phyloP scores from a whole-genome alignment of 2,113 vertebrate species.

The Trichomycterus rosablanca region DNA sequence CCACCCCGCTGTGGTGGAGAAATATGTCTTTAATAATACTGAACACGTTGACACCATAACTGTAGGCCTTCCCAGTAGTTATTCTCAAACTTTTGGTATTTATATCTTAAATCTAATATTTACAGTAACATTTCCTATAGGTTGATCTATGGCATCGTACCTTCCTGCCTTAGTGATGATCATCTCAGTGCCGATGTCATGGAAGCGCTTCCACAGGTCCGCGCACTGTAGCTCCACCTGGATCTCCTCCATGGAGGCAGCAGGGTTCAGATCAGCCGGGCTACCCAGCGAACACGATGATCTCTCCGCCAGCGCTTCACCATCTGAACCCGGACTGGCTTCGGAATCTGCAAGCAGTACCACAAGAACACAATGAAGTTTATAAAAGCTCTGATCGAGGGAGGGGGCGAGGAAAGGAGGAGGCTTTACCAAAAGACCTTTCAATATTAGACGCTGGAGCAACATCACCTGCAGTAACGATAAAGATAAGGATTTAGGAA shows the following conservation, averaged over 20 bases:
- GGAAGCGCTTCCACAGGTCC: conserved; percentile 98
- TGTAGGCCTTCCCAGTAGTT: not conserved
- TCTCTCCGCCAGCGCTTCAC: conserved; percentile 84
- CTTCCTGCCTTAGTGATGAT: conserved; percentile 99
- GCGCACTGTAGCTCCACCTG: conserved; percentile 97
- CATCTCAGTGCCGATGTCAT: conserved; percentile 98
- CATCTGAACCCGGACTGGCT: conserved; percentile 90
- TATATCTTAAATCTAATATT: not conserved
- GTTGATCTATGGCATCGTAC: conserved; percentile 55
- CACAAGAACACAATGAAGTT: conserved; percentile 23
- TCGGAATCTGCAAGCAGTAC: conserved; percentile 79
- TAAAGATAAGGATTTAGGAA: no score
- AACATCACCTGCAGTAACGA: no score
- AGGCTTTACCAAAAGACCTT: no score
- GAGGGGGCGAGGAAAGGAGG: not conserved
- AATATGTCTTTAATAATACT: conserved; percentile 40
- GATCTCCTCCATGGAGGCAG: conserved; percentile 95
- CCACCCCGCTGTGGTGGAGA: conserved; percentile 18
- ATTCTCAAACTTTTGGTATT: not conserved
- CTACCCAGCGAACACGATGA: conserved; percentile 89
- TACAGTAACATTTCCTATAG: not conserved
- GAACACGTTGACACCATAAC: conserved; percentile 3
- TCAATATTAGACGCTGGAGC: no score
- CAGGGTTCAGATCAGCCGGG: conserved; percentile 76
- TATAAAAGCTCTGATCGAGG: conserved; percentile 37